phyloP scores from a whole-genome alignment of 2,888 invertebrate genomes.

The Acanthococcus lagerstroemiae region DNA sequence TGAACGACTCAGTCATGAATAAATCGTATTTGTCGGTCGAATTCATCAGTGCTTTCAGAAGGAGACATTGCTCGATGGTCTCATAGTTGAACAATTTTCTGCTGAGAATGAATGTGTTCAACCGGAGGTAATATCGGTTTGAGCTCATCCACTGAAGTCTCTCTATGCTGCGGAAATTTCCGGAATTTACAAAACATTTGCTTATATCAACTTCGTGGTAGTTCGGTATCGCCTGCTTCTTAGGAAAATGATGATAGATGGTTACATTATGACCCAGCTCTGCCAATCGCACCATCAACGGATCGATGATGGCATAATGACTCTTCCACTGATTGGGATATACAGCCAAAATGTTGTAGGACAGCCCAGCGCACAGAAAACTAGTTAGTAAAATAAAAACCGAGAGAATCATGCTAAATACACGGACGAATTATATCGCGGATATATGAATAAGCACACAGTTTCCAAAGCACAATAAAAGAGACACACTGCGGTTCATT shows the following conservation, averaged over 20 bases:
- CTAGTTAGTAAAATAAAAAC: too few relatives aligned
- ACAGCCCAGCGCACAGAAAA: too few relatives aligned
- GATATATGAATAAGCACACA: too few relatives aligned
- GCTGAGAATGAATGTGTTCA: too few relatives aligned
- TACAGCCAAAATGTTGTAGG: conserved; percentile 28
- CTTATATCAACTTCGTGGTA: conserved; percentile 6
- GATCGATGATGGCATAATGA: conserved; percentile 28
- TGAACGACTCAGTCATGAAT: conserved; percentile 26
- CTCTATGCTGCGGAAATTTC: background rate
- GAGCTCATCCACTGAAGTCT: background rate
- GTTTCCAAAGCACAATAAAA: too few relatives aligned
- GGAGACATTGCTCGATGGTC: background rate
- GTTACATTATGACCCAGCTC: conserved; percentile 30
- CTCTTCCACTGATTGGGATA: conserved; percentile 28
- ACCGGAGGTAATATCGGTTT: too few relatives aligned
- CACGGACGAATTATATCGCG: too few relatives aligned
- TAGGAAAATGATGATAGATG: conserved; percentile 21
- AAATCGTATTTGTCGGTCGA: conserved; percentile 25
- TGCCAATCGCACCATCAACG: conserved; percentile 20
- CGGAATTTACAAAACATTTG: background rate
- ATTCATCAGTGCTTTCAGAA: background rate
- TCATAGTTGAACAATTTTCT: background rate
- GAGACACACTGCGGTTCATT: too few relatives aligned
- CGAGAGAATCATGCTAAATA: too few relatives aligned
- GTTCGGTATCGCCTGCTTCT: conserved; percentile 9